A percentile compares a stretch with the other conserved stretches of the same genome.
Conservation (phyloP, 2,113 vertebrate species). For the Corydoras maculifer region DNA sequence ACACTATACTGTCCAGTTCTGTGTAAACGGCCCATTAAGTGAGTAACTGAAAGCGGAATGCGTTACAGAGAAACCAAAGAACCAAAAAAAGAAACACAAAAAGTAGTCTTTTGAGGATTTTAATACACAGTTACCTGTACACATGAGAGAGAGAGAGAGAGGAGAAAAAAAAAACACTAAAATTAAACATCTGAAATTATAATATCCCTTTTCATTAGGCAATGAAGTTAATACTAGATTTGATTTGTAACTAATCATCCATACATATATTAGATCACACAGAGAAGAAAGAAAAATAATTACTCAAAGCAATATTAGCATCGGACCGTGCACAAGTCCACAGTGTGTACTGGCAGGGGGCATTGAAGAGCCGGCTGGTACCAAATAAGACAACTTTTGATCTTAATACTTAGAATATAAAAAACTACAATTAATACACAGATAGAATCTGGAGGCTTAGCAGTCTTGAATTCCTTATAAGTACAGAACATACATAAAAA, state of each 20-base stretch:
- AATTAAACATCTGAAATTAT: slow-evolving; percentile 93
- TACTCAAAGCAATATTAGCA: slow-evolving; percentile 95
- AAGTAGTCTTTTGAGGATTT: slow-evolving; percentile 81
- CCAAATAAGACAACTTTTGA: slow-evolving; percentile 67
- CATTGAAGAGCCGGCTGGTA: slow-evolving; percentile 60
- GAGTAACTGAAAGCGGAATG: slow-evolving; percentile 29
- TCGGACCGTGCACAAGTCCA: slow-evolving; percentile 62
- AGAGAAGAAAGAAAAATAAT: slow-evolving; percentile 79
- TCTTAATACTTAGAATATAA: slow-evolving; percentile 74
- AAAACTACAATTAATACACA: slow-evolving; percentile 73
- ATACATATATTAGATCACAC: slow-evolving; percentile 97
- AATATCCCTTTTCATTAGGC: slow-evolving; percentile 98
- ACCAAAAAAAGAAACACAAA: slow-evolving; percentile 58
- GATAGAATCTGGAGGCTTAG: slow-evolving; percentile 70
- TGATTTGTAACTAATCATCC: slow-evolving; percentile 82
- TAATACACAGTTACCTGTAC: slow-evolving; percentile 98
- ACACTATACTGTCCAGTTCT: slow-evolving; percentile 27
- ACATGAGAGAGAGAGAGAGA: slow-evolving; percentile 61
- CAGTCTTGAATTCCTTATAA: slow-evolving; percentile 68
- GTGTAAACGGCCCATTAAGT: slow-evolving; percentile 10
- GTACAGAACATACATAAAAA: slow-evolving; percentile 65
- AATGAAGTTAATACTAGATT: slow-evolving; percentile 95
- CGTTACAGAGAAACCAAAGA: slow-evolving; percentile 48
- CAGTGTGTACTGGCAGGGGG: slow-evolving; percentile 53
- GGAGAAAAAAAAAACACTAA: slow-evolving; percentile 69